phyloP scores from a whole-genome alignment of 2,797 vertebrate genomes.

The Pogonophryne albipinna region DNA sequence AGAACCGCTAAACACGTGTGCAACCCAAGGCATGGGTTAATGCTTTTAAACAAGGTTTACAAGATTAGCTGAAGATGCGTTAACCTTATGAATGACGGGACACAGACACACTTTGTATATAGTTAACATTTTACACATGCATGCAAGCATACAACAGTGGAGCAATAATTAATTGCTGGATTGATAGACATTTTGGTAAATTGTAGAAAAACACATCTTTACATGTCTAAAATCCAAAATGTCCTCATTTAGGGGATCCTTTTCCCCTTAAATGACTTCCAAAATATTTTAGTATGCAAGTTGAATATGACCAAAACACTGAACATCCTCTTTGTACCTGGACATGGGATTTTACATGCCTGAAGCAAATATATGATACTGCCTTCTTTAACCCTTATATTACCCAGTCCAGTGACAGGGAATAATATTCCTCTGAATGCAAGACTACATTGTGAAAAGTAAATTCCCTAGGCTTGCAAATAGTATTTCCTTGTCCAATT shows the following conservation, averaged over 20 bases:
- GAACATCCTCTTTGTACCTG: background rate
- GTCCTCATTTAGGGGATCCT: background rate
- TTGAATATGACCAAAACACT: background rate
- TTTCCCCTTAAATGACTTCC: background rate
- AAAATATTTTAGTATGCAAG: background rate
- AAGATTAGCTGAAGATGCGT: conserved; percentile 65
- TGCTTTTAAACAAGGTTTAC: conserved; percentile 50
- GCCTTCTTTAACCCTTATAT: background rate
- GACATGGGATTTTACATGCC: background rate
- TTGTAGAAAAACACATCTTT: background rate
- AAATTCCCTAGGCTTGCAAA: background rate
- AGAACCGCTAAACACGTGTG: conserved; percentile 37
- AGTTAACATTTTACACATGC: conserved; percentile 12
- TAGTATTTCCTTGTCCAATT: background rate
- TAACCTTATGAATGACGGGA: conserved; percentile 18
- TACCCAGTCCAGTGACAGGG: background rate
- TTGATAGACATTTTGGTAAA: background rate
- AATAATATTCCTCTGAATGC: conserved; percentile 1
- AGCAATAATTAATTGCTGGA: background rate
- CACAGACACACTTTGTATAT: background rate
- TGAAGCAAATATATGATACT: background rate
- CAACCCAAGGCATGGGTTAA: conserved; percentile 36
- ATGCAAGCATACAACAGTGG: background rate
- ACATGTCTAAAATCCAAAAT: background rate
- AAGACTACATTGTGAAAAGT: background rate